Percentiles rank a stretch among this genome's conserved stretches.
Evolutionary conservation across 2,113 vertebrate species (phyloP).

Genomic region (Cisticola juncidis): DNA sequence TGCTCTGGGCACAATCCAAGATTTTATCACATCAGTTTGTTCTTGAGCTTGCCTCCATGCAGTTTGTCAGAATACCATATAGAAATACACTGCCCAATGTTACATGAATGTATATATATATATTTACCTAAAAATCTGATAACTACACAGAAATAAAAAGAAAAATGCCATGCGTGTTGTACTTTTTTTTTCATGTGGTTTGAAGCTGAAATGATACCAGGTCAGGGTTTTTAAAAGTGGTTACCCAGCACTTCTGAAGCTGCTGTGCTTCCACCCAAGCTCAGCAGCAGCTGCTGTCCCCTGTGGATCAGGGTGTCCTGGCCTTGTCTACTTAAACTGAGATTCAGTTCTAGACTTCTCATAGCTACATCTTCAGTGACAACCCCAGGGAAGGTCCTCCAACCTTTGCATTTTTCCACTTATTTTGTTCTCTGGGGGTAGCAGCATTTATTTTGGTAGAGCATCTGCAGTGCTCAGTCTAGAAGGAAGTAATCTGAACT

Average conservation of each 20-base stretch:
- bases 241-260: neutral
- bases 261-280: neutral
- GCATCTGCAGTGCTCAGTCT: neutral
- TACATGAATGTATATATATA: no score
- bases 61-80: fast-evolving
- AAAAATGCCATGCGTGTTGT: neutral
- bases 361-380: neutral
- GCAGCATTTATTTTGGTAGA: neutral
- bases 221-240: neutral
- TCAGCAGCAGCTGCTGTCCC: neutral
- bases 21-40: neutral
- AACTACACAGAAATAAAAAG: neutral
- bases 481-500: neutral
- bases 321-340: neutral
- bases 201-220: neutral
- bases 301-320: neutral
- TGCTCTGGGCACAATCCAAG: no score
- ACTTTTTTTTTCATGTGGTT: neutral
- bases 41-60: neutral
- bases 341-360: neutral
- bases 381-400: neutral
- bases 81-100: neutral
- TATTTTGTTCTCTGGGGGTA: neutral
- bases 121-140: neutral
- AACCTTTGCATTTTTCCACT: neutral